Base-by-base conservation (phyloP, 2,888 invertebrate genomes). In the Cephus runcator region DNA sequence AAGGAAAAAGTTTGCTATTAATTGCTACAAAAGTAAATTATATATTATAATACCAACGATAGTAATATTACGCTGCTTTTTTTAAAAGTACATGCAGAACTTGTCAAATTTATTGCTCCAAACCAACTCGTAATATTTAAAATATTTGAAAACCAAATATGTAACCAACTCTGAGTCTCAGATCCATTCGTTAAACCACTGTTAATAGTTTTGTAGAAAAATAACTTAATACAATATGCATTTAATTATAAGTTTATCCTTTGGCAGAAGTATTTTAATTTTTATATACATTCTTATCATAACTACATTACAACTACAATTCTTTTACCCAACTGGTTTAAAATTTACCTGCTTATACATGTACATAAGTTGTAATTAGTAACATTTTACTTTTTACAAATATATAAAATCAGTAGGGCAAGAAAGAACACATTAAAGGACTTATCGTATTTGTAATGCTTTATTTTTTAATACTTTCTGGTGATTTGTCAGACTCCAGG, bases 301-400 rank as follows among this genome's bases (percentile, higher is more conserved):
- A 40, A 40, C 15, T 15, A 15, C 15, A 40, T 12, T 36, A 36
- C 40, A 40, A 40, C 1, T 36, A 15, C 15, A 40, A 40, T 23
- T 23, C 23, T 56, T 56, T 56, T 23, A 56, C 9, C 40, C 23
- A 56, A 15, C 15, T 56, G 23, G 4, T 23, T 6, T 56, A 56
- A 56, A 9, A 56, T 56, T 23, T 56, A 56, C 9, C 15, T 56
- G 6, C 6, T 9, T 23, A 56, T 56, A 56, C 40, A 56, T 86
- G 85, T 85, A 85, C 74, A 85, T 86, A 86, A 83, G 84, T 83
- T 83, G 83, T 84, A 85, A 87, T 82, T 83, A 85, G 77, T 78
- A n/a, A 56, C 6, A 56, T 23, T 56, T 23, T 23, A 56, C 78
- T 78, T 75, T 78, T 80, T 80, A 77, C 73, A 6, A 71, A 77